A percentile compares a stretch with the other conserved stretches of the same genome.
phyloP scores from a whole-genome alignment of 2,797 vertebrate species.

The Anas bernieri region DNA sequence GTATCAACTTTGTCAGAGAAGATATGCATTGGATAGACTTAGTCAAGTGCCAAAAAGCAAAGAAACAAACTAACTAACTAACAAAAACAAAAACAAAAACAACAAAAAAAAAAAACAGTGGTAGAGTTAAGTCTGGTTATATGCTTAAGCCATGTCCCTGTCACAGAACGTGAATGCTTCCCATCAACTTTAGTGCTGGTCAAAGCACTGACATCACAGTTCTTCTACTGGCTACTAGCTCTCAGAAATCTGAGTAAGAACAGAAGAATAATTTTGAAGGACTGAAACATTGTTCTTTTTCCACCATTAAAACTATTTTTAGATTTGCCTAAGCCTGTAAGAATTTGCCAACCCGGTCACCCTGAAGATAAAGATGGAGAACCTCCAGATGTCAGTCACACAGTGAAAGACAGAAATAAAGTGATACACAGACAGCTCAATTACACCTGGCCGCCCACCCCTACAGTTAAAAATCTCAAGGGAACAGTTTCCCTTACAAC shows the following conservation, averaged over 20 bases:
- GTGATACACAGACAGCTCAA: slow-evolving; percentile 1
- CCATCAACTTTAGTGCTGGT: background rate
- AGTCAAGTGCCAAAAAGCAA: background rate
- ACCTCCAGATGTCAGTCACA: slow-evolving; percentile 48
- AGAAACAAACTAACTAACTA: no score
- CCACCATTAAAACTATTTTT: slow-evolving; percentile 16
- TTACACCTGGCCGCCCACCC: slow-evolving; percentile 29
- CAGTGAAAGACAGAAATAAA: slow-evolving; percentile 48
- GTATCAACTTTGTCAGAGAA: slow-evolving; percentile 1
- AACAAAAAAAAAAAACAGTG: background rate
- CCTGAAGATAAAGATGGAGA: slow-evolving; percentile 2
- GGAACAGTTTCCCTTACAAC: background rate
- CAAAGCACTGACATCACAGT: background rate
- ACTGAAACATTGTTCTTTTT: background rate
- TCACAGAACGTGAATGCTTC: background rate
- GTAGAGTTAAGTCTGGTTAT: background rate
- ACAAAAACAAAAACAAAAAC: no score
- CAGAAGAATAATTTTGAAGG: background rate
- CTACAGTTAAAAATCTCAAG: slow-evolving; percentile 5
- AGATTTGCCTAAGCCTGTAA: slow-evolving; percentile 27
- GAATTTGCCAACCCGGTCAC: slow-evolving; percentile 21
- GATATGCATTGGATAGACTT: background rate
- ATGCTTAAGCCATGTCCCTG: background rate
- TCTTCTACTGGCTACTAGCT: background rate
- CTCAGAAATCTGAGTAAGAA: background rate